These are phyloP conservation scores for Aramus guarauna DNA, from an alignment of 2,113 vertebrate species.

Conservation along the genomic window DNA sequence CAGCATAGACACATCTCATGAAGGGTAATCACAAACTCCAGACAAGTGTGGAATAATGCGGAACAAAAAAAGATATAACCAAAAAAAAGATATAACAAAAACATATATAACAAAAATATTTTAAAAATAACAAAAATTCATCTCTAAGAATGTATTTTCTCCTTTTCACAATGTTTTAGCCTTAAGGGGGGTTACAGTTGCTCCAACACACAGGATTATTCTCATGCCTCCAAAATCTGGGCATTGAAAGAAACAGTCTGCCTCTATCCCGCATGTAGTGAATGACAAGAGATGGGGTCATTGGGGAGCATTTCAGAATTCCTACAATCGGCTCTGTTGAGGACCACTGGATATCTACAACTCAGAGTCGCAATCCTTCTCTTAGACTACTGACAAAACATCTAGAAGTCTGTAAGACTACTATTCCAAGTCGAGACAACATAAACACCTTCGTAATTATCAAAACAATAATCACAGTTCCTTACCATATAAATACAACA, in stretches of 20 bases:
- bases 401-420: neutral
- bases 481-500: neutral
- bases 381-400: neutral
- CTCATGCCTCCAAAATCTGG: neutral
- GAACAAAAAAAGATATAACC: neutral
- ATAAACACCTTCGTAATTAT: neutral
- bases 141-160: neutral
- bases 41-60: neutral
- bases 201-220: neutral
- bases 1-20: neutral
- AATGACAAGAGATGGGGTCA: neutral
- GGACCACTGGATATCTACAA: neutral
- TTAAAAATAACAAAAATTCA: neutral
- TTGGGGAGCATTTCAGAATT: neutral
- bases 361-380: neutral
- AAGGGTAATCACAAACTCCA: neutral
- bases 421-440: neutral
- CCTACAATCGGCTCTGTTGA: rapidly evolving
- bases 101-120: too few relatives aligned
- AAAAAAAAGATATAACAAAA: too few relatives aligned
- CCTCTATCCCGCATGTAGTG: neutral
- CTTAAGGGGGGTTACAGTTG: neutral
- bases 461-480: neutral
- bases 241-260: neutral
- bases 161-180: neutral